Evolutionary conservation across 1,140 invertebrate genomes (phyloP).

Genomic region (Drosophila mojavensis): DNA sequence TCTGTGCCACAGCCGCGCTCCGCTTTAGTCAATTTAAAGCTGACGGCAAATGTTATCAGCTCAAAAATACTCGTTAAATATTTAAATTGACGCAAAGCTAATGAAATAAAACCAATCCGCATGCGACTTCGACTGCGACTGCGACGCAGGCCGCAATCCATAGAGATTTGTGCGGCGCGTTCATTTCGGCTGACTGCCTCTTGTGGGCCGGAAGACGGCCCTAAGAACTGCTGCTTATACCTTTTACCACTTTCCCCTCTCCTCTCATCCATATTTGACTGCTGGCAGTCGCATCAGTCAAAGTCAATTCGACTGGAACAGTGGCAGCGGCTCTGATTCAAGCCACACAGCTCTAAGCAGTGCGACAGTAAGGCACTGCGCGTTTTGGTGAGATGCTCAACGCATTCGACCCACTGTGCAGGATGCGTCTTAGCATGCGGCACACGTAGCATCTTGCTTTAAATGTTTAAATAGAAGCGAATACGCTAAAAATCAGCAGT

Average conservation of each 20-base stretch:
- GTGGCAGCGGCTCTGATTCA: background rate
- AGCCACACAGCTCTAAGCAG: background rate
- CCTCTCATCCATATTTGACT: background rate
- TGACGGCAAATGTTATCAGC: slow-evolving; percentile 66
- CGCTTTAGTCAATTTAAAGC: slow-evolving; percentile 71
- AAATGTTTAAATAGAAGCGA: slow-evolving; percentile 75
- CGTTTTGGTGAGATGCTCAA: slow-evolving; percentile 5
- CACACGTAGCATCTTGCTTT: slow-evolving; percentile 74
- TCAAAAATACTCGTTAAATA: slow-evolving; percentile 72
- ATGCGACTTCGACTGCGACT: slow-evolving; percentile 30
- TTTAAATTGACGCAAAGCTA: slow-evolving; percentile 77
- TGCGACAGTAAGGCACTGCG: background rate
- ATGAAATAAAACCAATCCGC: slow-evolving; percentile 72
- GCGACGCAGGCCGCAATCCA: slow-evolving; percentile 27
- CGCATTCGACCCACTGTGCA: slow-evolving; percentile 22
- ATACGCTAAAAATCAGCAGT: slow-evolving; percentile 62
- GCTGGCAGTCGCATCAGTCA: slow-evolving; percentile 28
- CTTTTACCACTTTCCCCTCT: background rate
- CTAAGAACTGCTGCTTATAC: background rate
- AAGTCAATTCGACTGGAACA: slow-evolving; percentile 7
- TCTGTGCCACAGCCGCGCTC: slow-evolving; percentile 56
- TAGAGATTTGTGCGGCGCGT: slow-evolving; percentile 45
- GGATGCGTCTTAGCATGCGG: slow-evolving; percentile 44
- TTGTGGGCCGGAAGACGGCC: slow-evolving; percentile 31
- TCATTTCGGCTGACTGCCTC: slow-evolving; percentile 25